Evolutionary conservation across 2,113 vertebrate species (phyloP), one percentile per base, ranked within the genome.

Genomic region (Trematomus loennbergii): DNA sequence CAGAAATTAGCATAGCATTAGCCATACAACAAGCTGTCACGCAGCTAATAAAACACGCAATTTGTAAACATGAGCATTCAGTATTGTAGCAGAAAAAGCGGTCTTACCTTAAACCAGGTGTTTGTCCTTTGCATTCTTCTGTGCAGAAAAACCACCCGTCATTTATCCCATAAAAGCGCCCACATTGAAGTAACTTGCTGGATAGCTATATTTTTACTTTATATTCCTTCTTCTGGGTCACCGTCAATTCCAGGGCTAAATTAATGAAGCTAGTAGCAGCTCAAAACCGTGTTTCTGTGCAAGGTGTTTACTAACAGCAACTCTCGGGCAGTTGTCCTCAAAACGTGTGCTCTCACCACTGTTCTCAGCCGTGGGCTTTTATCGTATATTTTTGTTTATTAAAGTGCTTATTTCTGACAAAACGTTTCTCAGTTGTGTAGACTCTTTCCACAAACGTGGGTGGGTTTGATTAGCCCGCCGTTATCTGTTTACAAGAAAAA

Each of bases 91-190:
- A 29, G 29, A 29, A 7, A 40, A 8, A 15, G 12, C 8, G 45
- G n/a, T 36, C 57, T 69, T 78, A 61, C 66, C 58, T 70, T 29
- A 61, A 9, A n/a, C 20, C 15, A 15, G 17, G 15, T 36, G 18
- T 5, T 54, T 53, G 10, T 25, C 40, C 29, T 36, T 25, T 11
- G 3, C n/a, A 15, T 40, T 46, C 48, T 20, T 76, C 64, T 16
- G n/a, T 22, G 17, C 4, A 5, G 25, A 52, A 40, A 12, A 29
- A 22, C 5, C 17, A 0, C 3, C 22, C 43, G 12, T 18, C 2
- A 12, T 8, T 3, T 0, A 70, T 20, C 36, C 12, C 17, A 20
- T 45, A 46, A 8, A 18, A 46, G 10, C 2, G 12, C 36, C 15
- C 15, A 52, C 9, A 16, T 2, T 4, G 2, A 11, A 1, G 49